These are phyloP conservation scores for Xestia ashworthii DNA, from an alignment of 2,888 invertebrate species.

Conservation along the genomic window DNA sequence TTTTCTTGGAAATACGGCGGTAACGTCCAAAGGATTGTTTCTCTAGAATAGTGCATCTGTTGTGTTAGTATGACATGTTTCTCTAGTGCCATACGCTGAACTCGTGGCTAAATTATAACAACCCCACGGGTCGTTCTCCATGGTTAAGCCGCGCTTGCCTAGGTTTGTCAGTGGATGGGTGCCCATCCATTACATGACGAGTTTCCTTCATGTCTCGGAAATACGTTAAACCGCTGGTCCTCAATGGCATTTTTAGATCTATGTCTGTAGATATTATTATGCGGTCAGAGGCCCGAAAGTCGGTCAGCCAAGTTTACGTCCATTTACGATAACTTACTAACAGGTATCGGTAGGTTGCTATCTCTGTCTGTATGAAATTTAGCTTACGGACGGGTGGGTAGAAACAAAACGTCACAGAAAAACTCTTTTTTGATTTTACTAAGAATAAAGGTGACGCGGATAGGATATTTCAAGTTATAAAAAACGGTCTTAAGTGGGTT, in stretches of 20 bases:
- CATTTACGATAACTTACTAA: too few relatives aligned
- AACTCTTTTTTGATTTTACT: too few relatives aligned
- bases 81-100: neutral
- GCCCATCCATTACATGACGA: fast-evolving
- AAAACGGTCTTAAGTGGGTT: too few relatives aligned
- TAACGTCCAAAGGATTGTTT: neutral
- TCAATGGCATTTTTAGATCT: neutral
- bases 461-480: too few relatives aligned
- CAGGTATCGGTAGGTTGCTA: too few relatives aligned
- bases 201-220: neutral
- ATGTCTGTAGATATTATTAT: too few relatives aligned
- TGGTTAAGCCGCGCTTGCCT: neutral
- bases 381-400: too few relatives aligned
- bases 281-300: neutral
- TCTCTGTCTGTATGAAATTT: too few relatives aligned
- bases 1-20: slow-evolving; percentile 11
- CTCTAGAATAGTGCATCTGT: neutral
- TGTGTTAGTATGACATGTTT: neutral
- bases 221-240: neutral
- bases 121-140: neutral
- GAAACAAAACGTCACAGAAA: too few relatives aligned
- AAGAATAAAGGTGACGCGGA: too few relatives aligned
- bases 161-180: neutral
- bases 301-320: neutral
- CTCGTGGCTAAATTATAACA: neutral